Conservation (phyloP, 2,113 vertebrate genomes). For the Oncorhynchus gorbuscha region DNA sequence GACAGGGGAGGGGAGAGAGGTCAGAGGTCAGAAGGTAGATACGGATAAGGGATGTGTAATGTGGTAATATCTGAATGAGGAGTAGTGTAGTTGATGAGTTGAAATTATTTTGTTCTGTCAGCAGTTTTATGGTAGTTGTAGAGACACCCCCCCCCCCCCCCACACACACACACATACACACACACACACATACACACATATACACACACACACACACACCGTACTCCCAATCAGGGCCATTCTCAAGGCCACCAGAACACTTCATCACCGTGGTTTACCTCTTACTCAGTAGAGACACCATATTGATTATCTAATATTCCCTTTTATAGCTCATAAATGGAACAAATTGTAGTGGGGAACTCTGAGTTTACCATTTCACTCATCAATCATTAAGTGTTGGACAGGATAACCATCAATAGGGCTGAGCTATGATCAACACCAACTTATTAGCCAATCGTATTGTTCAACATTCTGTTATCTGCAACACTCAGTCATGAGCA, state of each 20-base stretch:
- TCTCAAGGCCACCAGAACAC: constrained; percentile 9
- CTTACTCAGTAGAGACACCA: constrained; percentile 23
- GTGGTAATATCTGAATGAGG: no score
- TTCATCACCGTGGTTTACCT: constrained; percentile 20
- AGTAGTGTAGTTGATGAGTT: no score
- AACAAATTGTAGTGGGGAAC: constrained; percentile 39
- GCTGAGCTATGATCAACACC: constrained; percentile 25
- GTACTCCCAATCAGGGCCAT: constrained; percentile 15
- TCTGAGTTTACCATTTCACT: constrained; percentile 27
- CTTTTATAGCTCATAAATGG: constrained; percentile 62
- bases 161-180: neutral
- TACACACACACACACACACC: neutral
- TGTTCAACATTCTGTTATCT: constrained; percentile 2
- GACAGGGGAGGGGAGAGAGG: constrained; percentile 7
- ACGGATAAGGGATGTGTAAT: neutral
- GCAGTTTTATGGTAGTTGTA: no score
- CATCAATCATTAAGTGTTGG: constrained; percentile 48
- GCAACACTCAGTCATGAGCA: neutral
- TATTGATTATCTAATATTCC: constrained; percentile 63
- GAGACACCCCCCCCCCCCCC: no score
- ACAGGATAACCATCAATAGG: constrained; percentile 18
- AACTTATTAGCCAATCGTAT: constrained; percentile 22
- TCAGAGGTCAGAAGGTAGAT: neutral
- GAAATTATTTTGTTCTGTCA: neutral
- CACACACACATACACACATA: neutral